These are phyloP conservation scores for Arizona elegans DNA, from an alignment of 2,113 vertebrate genomes.

Conservation along the genomic window DNA sequence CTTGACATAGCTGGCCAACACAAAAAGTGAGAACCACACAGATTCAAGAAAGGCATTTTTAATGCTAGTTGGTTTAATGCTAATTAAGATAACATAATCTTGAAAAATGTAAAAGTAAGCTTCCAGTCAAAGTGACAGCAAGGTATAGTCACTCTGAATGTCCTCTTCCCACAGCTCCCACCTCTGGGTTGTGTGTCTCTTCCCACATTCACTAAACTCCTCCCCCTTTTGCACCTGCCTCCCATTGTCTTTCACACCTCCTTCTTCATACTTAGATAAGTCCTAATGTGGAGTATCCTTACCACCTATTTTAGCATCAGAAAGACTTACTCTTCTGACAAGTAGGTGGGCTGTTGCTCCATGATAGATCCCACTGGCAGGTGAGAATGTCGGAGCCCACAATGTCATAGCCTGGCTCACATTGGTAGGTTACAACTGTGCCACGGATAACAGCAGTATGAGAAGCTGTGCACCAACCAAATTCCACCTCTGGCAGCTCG, in stretches of 20 bases:
- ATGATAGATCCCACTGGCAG: conserved; percentile 91
- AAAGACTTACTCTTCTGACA: conserved; percentile 84
- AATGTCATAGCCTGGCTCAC: conserved; percentile 89
- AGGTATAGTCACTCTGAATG: neutral
- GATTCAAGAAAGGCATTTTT: too few relatives aligned
- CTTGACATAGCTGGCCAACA: neutral
- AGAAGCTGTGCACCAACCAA: conserved; percentile 87
- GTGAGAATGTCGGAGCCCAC: conserved; percentile 90
- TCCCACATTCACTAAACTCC: neutral
- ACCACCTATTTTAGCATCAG: neutral
- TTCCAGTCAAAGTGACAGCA: neutral
- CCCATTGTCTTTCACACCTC: neutral
- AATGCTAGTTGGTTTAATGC: neutral
- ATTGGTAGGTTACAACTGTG: conserved; percentile 90
- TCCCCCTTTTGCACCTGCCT: neutral
- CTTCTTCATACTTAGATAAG: neutral
- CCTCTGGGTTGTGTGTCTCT: neutral
- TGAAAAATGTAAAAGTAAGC: neutral
- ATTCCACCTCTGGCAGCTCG: conserved; percentile 80
- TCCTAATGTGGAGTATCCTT: neutral
- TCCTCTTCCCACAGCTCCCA: neutral
- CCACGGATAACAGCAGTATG: conserved; percentile 85
- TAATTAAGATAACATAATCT: neutral
- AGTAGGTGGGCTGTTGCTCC: conserved; percentile 86
- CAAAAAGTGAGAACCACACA: neutral